A percentile compares a stretch with the other conserved stretches of the same genome.
Evolutionary conservation across 1,140 invertebrate species (phyloP).

Genomic region (Drosophila gunungcola): DNA sequence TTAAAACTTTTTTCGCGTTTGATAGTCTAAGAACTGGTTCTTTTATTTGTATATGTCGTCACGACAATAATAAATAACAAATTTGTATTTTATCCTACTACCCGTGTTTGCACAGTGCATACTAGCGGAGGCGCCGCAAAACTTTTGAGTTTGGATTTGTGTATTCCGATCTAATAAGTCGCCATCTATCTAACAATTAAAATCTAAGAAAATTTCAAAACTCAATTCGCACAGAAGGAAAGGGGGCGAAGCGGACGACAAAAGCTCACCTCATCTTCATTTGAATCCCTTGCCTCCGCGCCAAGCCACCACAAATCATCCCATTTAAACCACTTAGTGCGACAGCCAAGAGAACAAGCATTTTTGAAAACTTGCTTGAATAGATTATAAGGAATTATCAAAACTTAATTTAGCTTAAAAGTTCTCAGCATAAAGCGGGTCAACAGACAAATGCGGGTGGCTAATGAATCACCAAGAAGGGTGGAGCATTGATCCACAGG

Average conservation of each 20-base stretch:
- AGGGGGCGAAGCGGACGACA: conserved; percentile 47
- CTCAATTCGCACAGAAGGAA: conserved; percentile 62
- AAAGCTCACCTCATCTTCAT: conserved; percentile 28
- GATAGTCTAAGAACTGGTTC: not conserved
- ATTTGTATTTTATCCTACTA: not conserved
- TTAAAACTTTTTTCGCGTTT: not conserved
- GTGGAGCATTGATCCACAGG: conserved; percentile 20
- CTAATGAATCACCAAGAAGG: conserved; percentile 58
- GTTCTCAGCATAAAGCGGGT: conserved; percentile 14
- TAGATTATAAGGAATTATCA: conserved; percentile 84
- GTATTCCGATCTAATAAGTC: conserved; percentile 66
- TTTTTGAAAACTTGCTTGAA: conserved; percentile 77
- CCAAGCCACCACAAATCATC: conserved; percentile 4
- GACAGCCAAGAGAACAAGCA: conserved; percentile 71
- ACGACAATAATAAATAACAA: too few species aligned
- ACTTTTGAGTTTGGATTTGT: conserved; percentile 55
- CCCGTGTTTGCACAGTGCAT: conserved; percentile 15
- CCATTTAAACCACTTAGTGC: conserved; percentile 33
- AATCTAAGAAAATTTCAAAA: conserved; percentile 78
- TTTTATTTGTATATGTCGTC: too few species aligned
- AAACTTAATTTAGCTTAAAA: conserved; percentile 82
- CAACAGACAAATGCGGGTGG: conserved; percentile 27
- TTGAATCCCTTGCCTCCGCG: conserved; percentile 2
- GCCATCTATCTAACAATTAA: conserved; percentile 67
- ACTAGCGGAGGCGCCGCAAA: conserved; percentile 39